Percentiles rank a stretch among this genome's conserved stretches.
Conservation (phyloP, 1,140 invertebrate genomes). For the Probaryconus sp. region DNA sequence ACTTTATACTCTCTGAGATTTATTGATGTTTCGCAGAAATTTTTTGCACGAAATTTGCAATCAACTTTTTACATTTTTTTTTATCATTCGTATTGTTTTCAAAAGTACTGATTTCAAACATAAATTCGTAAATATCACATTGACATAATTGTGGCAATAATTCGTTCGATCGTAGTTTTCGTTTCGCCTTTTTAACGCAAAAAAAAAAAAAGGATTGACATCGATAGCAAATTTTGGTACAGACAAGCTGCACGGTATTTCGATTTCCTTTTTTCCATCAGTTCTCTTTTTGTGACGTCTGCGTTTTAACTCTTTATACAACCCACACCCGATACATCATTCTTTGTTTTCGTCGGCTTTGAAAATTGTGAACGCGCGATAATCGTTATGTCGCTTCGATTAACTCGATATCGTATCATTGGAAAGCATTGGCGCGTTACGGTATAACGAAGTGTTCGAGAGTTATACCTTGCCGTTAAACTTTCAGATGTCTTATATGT, state of each 20-base stretch:
- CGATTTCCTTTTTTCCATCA: constrained; percentile 32
- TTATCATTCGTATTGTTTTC: no score
- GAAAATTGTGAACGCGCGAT: constrained; percentile 68
- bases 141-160: no score
- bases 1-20: no score
- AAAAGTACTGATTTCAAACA: no score
- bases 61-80: no score
- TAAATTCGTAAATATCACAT: no score
- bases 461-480: constrained; percentile 10
- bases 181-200: no score
- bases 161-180: no score
- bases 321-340: constrained; percentile 36
- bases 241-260: constrained; percentile 38
- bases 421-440: constrained; percentile 64
- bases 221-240: constrained; percentile 47
- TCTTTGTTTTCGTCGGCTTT: constrained; percentile 56
- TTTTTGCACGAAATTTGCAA: no score
- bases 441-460: constrained; percentile 66
- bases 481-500: constrained; percentile 33
- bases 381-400: constrained; percentile 67
- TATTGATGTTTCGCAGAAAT: no score
- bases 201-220: no score
- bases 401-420: constrained; percentile 63
- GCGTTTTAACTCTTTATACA: constrained; percentile 49
- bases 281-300: constrained; percentile 41